Conservation (phyloP, 2,113 vertebrate species). For the Grammomys surdaster region DNA sequence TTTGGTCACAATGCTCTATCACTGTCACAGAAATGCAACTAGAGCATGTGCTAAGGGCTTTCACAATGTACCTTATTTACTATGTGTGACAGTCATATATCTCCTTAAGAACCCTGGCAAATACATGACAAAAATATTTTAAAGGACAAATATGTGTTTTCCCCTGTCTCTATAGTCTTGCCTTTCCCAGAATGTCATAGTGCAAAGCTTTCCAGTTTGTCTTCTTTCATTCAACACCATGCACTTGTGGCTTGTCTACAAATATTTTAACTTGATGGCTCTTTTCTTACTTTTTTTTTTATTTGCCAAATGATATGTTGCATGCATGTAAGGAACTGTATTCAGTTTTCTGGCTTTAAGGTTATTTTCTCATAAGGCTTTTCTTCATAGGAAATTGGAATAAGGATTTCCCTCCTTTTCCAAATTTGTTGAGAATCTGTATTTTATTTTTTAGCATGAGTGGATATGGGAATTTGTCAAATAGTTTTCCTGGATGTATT, state of each 20-base stretch:
- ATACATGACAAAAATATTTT: conserved; percentile 17
- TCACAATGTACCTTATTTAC: conserved; percentile 23
- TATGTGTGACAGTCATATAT: background rate
- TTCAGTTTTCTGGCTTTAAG: background rate
- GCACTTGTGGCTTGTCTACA: background rate
- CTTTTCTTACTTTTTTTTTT: background rate
- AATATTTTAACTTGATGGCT: background rate
- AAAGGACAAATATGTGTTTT: background rate
- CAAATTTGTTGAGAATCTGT: background rate
- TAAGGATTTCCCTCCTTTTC: background rate
- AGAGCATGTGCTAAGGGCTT: background rate
- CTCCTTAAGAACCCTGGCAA: conserved; percentile 30
- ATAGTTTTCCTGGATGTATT: background rate
- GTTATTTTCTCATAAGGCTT: background rate
- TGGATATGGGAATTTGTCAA: background rate
- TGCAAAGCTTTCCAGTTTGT: background rate
- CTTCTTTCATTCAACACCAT: background rate
- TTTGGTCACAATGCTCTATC: background rate
- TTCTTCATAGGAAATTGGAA: background rate
- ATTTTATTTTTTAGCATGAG: background rate
- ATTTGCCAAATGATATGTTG: background rate
- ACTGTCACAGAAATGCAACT: background rate
- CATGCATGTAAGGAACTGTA: background rate
- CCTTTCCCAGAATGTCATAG: background rate
- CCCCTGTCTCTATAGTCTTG: background rate